Conservation (phyloP, 1,140 invertebrate species). For the Calliopsis andreniformis region DNA sequence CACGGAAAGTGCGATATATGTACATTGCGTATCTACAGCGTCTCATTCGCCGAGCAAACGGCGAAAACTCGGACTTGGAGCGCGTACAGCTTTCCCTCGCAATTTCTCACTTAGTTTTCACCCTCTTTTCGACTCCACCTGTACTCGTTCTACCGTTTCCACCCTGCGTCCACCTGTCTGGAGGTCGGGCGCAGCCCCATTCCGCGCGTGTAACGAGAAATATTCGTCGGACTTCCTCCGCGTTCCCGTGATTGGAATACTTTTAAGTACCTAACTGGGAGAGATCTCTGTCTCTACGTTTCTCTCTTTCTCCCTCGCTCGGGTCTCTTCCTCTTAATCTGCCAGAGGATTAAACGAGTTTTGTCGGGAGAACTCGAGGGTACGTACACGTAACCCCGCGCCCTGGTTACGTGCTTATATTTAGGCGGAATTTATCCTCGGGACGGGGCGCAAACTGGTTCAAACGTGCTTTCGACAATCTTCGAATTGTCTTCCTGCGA, state of each 20-base stretch:
- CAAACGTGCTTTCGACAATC: neutral
- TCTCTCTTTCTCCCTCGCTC: conserved; percentile 5
- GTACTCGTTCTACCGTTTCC: neutral
- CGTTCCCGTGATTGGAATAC: conserved; percentile 72
- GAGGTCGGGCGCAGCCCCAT: conserved; percentile 33
- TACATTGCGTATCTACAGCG: conserved; percentile 31
- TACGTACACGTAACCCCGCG: neutral
- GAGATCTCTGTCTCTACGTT: conserved; percentile 10
- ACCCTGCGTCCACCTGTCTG: conserved; percentile 2
- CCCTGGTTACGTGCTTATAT: conserved; percentile 20
- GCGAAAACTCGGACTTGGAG: no score
- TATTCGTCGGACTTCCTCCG: conserved; percentile 62
- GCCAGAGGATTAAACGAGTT: conserved; percentile 74
- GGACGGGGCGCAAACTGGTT: no score
- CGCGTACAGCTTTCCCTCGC: neutral
- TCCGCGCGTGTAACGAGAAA: conserved; percentile 53
- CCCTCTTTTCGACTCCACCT: neutral
- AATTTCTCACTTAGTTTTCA: conserved; percentile 36
- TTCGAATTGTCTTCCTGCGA: neutral
- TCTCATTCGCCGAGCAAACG: no score
- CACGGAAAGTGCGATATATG: conserved; percentile 38
- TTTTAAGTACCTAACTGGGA: conserved; percentile 68
- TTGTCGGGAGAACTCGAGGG: conserved; percentile 67
- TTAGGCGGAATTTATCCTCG: conserved; percentile 11
- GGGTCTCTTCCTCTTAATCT: conserved; percentile 72